Percentiles rank a stretch among this genome's conserved stretches.
Evolutionary conservation across 2,888 invertebrate genomes (phyloP).

Genomic region (Dascillus cervinus): DNA sequence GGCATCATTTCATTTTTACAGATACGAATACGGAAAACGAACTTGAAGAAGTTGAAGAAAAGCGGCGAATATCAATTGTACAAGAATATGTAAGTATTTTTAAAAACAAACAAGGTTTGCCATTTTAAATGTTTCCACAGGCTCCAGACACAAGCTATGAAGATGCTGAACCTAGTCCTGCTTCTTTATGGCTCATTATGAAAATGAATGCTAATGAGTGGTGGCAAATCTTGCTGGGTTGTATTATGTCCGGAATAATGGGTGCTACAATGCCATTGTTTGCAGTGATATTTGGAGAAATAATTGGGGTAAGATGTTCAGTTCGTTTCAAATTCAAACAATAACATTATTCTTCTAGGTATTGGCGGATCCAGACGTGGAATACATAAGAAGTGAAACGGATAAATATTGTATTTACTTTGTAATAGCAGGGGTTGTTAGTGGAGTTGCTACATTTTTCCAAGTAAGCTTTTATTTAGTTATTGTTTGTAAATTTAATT

Average conservation of each 20-base stretch:
- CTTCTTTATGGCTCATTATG: constrained; percentile 34
- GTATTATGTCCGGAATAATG: constrained; percentile 53
- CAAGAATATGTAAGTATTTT: not conserved
- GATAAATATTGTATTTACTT: constrained; percentile 59
- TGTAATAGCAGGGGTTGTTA: constrained; percentile 55
- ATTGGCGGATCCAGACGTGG: constrained; percentile 43
- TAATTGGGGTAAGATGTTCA: constrained; percentile 50
- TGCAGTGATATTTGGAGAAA: constrained; percentile 65
- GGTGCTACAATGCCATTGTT: constrained; percentile 69
- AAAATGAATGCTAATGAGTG: constrained; percentile 61
- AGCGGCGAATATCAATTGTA: not conserved
- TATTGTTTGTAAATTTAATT: not conserved
- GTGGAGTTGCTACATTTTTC: constrained; percentile 59
- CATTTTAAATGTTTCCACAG: not conserved
- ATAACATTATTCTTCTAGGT: constrained; percentile 37
- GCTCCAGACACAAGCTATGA: not conserved
- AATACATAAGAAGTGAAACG: constrained; percentile 51
- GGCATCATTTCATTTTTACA: too few relatives aligned
- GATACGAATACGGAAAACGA: too few relatives aligned
- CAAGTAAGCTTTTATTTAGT: constrained; percentile 45
- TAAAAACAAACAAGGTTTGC: not conserved
- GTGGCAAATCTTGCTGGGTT: constrained; percentile 55
- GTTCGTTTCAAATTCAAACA: not conserved
- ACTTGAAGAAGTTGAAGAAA: too few relatives aligned
- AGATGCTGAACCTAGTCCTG: constrained; percentile 2